Conservation (phyloP, 2,797 vertebrate genomes). For the Cirrhinus molitorella region DNA sequence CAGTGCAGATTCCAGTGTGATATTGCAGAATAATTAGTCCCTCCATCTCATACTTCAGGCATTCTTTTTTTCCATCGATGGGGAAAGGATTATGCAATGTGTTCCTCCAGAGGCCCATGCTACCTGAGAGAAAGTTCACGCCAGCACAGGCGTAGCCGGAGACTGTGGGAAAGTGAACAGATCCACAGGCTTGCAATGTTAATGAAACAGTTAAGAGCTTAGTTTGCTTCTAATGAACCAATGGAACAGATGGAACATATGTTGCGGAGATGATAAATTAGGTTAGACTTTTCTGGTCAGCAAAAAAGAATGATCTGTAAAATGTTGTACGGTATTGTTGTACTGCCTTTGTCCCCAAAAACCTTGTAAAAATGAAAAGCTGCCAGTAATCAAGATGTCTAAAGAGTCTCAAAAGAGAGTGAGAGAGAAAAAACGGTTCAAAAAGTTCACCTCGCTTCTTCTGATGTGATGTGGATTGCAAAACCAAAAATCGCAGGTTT, state of each 20-base stretch:
- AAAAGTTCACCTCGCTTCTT: not conserved
- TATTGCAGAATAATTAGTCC: conserved; percentile 57
- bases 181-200: conserved; percentile 47
- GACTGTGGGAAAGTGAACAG: conserved; percentile 59
- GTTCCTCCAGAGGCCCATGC: conserved; percentile 57
- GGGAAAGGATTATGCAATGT: conserved; percentile 75
- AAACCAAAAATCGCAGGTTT: not conserved
- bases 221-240: conserved; percentile 46
- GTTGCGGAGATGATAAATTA: conserved; percentile 12
- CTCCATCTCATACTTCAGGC: conserved; percentile 64
- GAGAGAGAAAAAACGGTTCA: not conserved
- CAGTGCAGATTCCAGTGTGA: conserved; percentile 55
- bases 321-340: conserved; percentile 14
- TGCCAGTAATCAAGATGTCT: not conserved
- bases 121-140: conserved; percentile 59
- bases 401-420: not conserved
- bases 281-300: conserved; percentile 17
- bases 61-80: conserved; percentile 70
- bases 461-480: not conserved
- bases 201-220: conserved; percentile 31
- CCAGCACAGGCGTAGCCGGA: conserved; percentile 48
- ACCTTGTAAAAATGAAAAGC: not conserved
- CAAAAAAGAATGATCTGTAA: conserved; percentile 16
- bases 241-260: conserved; percentile 17
- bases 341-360: not conserved